Conservation (phyloP, 2,797 vertebrate genomes). For the Falco naumanni region DNA sequence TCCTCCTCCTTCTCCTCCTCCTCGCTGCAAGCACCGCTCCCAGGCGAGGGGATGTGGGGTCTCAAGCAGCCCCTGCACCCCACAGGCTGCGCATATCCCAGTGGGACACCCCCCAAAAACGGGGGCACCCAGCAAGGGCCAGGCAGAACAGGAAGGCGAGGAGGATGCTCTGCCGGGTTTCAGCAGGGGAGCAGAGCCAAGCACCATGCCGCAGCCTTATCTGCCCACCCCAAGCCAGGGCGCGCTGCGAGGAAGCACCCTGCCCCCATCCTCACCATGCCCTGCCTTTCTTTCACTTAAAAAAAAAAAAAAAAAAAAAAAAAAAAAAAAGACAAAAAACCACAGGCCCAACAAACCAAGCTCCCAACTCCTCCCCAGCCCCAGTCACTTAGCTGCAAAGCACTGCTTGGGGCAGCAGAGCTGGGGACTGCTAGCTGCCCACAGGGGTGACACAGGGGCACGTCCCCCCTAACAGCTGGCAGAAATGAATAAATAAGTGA, state of each 20-base stretch:
- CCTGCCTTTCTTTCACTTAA: neutral
- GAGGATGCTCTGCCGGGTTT: neutral
- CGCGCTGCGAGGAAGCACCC: neutral
- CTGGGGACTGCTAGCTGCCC: neutral
- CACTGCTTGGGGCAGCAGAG: neutral
- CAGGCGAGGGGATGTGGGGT: neutral
- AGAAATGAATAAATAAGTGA: neutral
- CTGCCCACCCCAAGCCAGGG: conserved; percentile 33
- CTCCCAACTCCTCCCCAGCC: neutral
- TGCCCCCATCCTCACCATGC: neutral
- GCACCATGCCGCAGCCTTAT: neutral
- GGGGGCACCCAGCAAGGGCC: neutral
- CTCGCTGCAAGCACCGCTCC: fast-evolving
- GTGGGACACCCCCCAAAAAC: fast-evolving
- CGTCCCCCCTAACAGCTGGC: neutral
- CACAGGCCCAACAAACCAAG: neutral
- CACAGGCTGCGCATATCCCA: neutral
- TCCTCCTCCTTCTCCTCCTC: neutral
- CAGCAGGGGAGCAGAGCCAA: neutral
- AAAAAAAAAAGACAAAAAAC: neutral
- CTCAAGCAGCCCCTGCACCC: neutral
- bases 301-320: neutral
- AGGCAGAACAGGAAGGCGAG: neutral
- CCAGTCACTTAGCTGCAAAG: neutral
- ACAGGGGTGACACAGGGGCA: neutral